Conservation (phyloP, 2,888 invertebrate species). For the Melanophora roralis region DNA sequence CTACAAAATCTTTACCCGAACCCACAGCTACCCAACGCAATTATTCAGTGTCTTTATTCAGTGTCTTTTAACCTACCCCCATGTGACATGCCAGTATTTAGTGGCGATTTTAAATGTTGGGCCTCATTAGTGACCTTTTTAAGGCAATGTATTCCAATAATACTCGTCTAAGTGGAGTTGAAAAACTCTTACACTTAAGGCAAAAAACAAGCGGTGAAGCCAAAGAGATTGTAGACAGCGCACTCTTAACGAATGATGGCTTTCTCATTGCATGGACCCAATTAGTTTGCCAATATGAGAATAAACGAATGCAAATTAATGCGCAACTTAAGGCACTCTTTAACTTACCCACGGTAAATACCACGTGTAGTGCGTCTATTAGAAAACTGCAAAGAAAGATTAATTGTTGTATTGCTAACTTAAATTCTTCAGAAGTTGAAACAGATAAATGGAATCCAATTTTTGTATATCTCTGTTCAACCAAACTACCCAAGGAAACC, state of each 20-base stretch:
- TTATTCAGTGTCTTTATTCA: neutral
- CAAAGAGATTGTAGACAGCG: slow-evolving; percentile 9
- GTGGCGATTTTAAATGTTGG: neutral
- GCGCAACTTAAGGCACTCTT: slow-evolving; percentile 6
- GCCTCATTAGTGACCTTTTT: slow-evolving; percentile 9
- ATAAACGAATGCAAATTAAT: slow-evolving; percentile 11
- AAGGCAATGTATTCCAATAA: slow-evolving; percentile 6
- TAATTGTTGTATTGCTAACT: slow-evolving; percentile 7
- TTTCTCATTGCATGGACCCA: slow-evolving; percentile 4
- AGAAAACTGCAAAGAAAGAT: slow-evolving; percentile 1
- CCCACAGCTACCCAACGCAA: neutral
- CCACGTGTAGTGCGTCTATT: neutral
- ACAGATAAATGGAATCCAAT: slow-evolving; percentile 7
- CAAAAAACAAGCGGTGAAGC: slow-evolving; percentile 20
- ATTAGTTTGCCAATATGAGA: slow-evolving; percentile 1
- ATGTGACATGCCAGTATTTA: slow-evolving; percentile 10
- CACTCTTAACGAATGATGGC: slow-evolving; percentile 8
- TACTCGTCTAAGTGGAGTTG: neutral
- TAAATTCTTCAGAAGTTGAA: slow-evolving; percentile 5
- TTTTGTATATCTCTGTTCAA: neutral
- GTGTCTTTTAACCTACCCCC: neutral
- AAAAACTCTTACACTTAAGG: slow-evolving; percentile 21
- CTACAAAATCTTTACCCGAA: too few species aligned
- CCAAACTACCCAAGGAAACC: neutral
- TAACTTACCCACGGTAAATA: slow-evolving; percentile 11